Percentiles rank a stretch among this genome's conserved stretches.
phyloP scores from a whole-genome alignment of 2,888 invertebrate genomes.

The Globia sparganii region DNA sequence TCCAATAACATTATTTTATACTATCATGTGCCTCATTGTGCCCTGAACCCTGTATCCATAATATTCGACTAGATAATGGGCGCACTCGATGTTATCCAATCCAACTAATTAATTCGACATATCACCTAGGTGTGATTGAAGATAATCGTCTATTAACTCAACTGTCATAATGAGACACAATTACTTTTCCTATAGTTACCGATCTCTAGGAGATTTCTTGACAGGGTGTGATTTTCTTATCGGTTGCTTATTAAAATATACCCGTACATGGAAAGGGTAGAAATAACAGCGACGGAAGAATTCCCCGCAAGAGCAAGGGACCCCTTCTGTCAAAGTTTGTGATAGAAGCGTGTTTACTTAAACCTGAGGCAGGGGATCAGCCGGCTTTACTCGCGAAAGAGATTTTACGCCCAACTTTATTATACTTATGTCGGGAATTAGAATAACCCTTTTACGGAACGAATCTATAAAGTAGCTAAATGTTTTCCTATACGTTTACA shows the following conservation, averaged over 20 bases:
- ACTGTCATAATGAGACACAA: no score
- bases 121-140: slow-evolving; percentile 12
- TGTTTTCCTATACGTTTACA: slow-evolving; percentile 12
- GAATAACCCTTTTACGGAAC: slow-evolving; percentile 26
- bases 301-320: neutral
- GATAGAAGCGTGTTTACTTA: slow-evolving; percentile 34
- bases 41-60: neutral
- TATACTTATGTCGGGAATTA: slow-evolving; percentile 30
- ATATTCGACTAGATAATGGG: neutral
- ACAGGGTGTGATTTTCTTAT: neutral
- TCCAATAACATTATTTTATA: slow-evolving; percentile 7
- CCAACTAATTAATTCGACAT: slow-evolving; percentile 4
- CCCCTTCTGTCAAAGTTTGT: slow-evolving; percentile 6
- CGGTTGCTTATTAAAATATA: neutral
- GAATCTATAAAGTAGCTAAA: slow-evolving; percentile 5
- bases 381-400: slow-evolving; percentile 19
- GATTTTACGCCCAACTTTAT: slow-evolving; percentile 30
- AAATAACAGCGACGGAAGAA: neutral
- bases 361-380: slow-evolving; percentile 27
- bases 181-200: no score
- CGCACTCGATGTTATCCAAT: slow-evolving; percentile 8
- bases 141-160: neutral
- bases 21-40: neutral
- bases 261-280: neutral
- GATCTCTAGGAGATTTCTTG: no score